A percentile compares a stretch with the other conserved stretches of the same genome.
phyloP scores from a whole-genome alignment of 2,888 invertebrate genomes.

The Standfussiana lucernea region DNA sequence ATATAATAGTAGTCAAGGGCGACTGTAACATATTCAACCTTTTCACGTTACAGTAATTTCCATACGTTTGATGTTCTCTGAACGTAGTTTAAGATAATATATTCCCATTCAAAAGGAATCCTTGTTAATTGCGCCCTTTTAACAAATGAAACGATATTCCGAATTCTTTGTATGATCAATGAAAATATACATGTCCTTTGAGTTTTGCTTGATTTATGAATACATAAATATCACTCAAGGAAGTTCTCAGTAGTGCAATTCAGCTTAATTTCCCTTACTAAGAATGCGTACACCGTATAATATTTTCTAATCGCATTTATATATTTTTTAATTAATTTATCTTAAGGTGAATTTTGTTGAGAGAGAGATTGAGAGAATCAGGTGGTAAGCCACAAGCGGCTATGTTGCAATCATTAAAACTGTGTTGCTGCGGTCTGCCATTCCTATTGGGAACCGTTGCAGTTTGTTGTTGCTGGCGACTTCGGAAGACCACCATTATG shows the following conservation, averaged over 20 bases:
- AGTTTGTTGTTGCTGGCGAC: background rate
- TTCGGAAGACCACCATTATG: no score
- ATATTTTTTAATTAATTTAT: no score
- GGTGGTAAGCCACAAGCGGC: background rate
- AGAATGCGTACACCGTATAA: background rate
- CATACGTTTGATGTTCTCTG: background rate
- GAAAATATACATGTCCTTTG: background rate
- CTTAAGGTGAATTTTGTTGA: background rate
- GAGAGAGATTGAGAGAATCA: background rate
- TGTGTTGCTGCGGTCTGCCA: background rate
- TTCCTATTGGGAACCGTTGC: background rate
- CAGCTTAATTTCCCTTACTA: background rate
- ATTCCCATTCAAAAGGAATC: conserved; percentile 1
- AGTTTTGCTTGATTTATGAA: background rate
- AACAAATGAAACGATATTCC: no score
- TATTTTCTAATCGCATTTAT: no score
- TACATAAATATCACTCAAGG: background rate
- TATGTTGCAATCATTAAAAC: background rate
- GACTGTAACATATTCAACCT: no score
- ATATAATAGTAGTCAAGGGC: background rate
- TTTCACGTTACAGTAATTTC: background rate
- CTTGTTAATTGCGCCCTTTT: background rate
- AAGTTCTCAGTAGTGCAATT: background rate
- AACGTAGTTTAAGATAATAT: background rate
- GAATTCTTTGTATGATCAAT: background rate